Evolutionary conservation across 2,797 vertebrate genomes (phyloP).

Genomic region (Sebastes diaconus): DNA sequence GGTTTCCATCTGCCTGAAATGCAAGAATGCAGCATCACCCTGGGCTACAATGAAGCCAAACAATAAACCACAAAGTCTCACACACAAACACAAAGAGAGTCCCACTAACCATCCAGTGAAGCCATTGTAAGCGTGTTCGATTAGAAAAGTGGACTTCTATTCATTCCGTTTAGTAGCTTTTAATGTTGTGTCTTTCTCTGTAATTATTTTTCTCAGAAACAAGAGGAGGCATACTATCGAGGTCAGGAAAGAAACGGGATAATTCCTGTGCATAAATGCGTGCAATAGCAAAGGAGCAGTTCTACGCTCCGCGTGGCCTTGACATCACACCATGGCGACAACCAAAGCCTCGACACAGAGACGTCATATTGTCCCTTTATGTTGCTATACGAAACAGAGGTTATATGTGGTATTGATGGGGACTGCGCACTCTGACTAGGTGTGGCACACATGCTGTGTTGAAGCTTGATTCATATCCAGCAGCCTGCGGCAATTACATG

Average conservation of each 20-base stretch:
- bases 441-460: slow-evolving; percentile 23
- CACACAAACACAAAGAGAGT: background rate
- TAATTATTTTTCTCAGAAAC: slow-evolving; percentile 30
- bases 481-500: slow-evolving; percentile 38
- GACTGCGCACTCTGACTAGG: slow-evolving; percentile 5
- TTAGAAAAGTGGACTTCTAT: slow-evolving; percentile 26
- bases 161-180: slow-evolving; percentile 40
- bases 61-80: slow-evolving; percentile 41
- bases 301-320: background rate
- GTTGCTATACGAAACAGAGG: slow-evolving; percentile 1
- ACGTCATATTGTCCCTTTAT: background rate
- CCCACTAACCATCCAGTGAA: background rate
- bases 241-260: background rate
- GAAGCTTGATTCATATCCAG: slow-evolving; percentile 37
- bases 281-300: background rate
- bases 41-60: slow-evolving; percentile 46
- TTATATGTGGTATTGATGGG: slow-evolving; percentile 12
- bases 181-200: slow-evolving; percentile 5
- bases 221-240: background rate
- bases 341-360: background rate
- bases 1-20: slow-evolving; percentile 69
- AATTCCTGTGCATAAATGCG: background rate
- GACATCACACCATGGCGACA: background rate
- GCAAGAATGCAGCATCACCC: slow-evolving; percentile 64
- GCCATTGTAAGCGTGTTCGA: slow-evolving; percentile 16